Conservation (phyloP, 2,113 vertebrate genomes). For the Brachypteracias leptosomus region DNA sequence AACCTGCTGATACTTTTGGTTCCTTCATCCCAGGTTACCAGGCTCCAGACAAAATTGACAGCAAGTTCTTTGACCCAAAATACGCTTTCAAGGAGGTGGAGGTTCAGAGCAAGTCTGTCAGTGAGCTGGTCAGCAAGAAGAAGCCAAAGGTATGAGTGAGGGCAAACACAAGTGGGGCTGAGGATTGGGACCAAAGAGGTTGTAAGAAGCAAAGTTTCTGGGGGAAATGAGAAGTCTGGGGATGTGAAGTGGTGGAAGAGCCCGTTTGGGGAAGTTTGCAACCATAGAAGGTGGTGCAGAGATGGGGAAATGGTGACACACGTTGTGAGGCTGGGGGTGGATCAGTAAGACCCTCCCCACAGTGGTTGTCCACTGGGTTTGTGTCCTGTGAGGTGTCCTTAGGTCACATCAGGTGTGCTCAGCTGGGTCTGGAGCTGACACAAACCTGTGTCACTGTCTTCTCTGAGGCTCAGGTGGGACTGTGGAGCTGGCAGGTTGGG, state of each 20-base stretch:
- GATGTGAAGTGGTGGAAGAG: rapidly evolving
- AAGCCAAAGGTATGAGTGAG: slow-evolving; percentile 85
- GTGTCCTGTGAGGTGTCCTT: too few species aligned
- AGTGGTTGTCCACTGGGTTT: rapidly evolving
- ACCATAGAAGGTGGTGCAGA: rapidly evolving
- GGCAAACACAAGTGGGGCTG: too few species aligned
- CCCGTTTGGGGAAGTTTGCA: background rate
- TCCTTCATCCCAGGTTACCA: slow-evolving; percentile 79
- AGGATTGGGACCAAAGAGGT: too few species aligned
- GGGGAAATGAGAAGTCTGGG: background rate
- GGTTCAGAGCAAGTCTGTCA: slow-evolving; percentile 88
- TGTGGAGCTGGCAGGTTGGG: background rate
- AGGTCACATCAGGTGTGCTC: rapidly evolving
- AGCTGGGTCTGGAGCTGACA: rapidly evolving
- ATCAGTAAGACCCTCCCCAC: rapidly evolving
- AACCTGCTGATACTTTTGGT: background rate
- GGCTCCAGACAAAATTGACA: slow-evolving; percentile 94
- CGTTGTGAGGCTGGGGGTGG: background rate
- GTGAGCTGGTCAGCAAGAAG: slow-evolving; percentile 85
- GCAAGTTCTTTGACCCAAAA: slow-evolving; percentile 95
- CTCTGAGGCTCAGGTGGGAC: too few species aligned
- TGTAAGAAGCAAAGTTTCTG: rapidly evolving
- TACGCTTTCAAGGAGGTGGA: slow-evolving; percentile 97
- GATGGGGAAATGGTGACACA: rapidly evolving
- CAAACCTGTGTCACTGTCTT: background rate